Evolutionary conservation across 2,797 vertebrate genomes (phyloP).

Genomic region (Platyrinchus mystaceus): DNA sequence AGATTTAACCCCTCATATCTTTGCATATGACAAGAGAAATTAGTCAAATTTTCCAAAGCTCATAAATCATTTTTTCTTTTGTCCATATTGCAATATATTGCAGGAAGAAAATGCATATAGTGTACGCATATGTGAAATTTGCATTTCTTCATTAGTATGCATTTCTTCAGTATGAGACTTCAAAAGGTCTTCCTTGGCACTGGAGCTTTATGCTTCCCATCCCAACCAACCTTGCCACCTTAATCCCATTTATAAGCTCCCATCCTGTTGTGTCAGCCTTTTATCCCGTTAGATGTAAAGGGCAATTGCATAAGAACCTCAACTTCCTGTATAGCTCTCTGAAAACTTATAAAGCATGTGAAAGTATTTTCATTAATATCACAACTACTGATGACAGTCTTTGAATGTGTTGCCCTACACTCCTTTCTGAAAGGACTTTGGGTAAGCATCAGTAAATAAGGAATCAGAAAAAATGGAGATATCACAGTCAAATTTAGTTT

Average conservation of each 20-base stretch:
- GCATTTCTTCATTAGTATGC: background rate
- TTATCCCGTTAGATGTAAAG: background rate
- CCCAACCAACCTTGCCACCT: background rate
- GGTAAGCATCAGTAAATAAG: background rate
- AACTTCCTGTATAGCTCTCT: background rate
- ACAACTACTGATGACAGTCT: background rate
- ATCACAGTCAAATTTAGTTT: background rate
- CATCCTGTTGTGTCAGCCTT: background rate
- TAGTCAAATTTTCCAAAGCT: background rate
- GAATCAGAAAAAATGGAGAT: background rate
- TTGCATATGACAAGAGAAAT: background rate
- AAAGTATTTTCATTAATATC: background rate
- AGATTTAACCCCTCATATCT: background rate
- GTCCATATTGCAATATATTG: background rate
- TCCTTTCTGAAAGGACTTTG: background rate
- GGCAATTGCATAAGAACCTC: background rate
- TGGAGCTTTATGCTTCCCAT: background rate
- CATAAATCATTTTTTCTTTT: background rate
- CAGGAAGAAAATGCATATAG: background rate
- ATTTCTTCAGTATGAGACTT: background rate
- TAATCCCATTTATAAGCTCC: background rate
- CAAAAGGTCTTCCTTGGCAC: background rate
- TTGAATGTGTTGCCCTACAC: background rate
- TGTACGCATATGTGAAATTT: background rate
- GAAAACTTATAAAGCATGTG: background rate